Conservation (phyloP, 2,888 invertebrate species). For the Drosophila aldrichi region DNA sequence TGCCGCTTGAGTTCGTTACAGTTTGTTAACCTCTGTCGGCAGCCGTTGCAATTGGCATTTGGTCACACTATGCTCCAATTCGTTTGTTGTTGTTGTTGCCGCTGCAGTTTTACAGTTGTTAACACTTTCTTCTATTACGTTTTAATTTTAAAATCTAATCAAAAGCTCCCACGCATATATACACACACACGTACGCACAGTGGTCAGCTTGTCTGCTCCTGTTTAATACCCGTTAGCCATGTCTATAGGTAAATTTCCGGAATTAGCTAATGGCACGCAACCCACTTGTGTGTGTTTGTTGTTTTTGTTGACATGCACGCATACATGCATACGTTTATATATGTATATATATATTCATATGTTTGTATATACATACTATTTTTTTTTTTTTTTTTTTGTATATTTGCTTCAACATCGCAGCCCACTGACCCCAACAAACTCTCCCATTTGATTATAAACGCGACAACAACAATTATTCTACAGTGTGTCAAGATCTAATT, state of each 20-base stretch:
- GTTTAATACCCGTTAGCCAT: constrained; percentile 55
- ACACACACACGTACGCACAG: constrained; percentile 11
- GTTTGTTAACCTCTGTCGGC: constrained; percentile 66
- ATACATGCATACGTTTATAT: constrained; percentile 16
- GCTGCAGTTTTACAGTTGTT: constrained; percentile 21
- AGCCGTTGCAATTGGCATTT: constrained; percentile 44
- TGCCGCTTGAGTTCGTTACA: constrained; percentile 67
- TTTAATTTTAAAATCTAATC: constrained; percentile 41
- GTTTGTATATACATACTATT: background rate
- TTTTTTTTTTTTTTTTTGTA: constrained; percentile 1
- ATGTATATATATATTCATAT: background rate
- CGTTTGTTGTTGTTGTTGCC: background rate
- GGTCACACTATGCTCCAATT: constrained; percentile 42
- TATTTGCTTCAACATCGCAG: constrained; percentile 12
- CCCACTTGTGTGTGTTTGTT: constrained; percentile 4
- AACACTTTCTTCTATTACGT: constrained; percentile 66
- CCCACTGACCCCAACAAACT: constrained; percentile 61
- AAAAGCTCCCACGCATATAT: constrained; percentile 20
- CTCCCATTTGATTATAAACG: constrained; percentile 15
- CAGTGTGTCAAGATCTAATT: constrained; percentile 35
- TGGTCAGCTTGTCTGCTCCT: constrained; percentile 42
- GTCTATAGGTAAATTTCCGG: constrained; percentile 64
- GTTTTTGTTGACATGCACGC: constrained; percentile 24
- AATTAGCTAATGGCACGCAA: constrained; percentile 68
- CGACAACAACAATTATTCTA: constrained; percentile 32